Percentiles rank a stretch among this genome's conserved stretches.
These are phyloP conservation scores for Arctocebus calabarensis DNA, from an alignment of 2,797 vertebrate species.

Conservation along the genomic window DNA sequence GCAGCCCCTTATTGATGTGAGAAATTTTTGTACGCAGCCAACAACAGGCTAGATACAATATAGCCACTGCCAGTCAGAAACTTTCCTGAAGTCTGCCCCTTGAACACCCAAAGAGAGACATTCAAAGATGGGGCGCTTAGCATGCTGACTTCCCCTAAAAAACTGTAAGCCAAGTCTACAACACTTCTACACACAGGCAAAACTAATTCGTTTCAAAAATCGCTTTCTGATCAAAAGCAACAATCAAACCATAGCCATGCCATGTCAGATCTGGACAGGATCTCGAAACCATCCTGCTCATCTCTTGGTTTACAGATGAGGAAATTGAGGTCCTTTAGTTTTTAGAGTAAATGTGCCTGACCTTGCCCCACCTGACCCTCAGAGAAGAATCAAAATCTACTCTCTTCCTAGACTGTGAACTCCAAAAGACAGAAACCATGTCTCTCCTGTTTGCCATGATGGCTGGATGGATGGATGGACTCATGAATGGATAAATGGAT, in stretches of 20 bases:
- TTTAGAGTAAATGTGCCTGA: neutral
- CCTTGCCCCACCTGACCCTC: neutral
- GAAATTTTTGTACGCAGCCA: neutral
- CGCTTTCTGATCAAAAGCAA: slow-evolving; percentile 2
- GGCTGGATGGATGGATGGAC: neutral
- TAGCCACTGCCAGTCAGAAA: neutral
- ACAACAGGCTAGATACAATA: neutral
- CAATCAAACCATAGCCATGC: neutral
- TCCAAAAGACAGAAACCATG: neutral
- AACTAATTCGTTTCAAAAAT: neutral
- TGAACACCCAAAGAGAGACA: neutral
- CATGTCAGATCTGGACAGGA: neutral
- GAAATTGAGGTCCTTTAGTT: neutral
- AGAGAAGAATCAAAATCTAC: neutral
- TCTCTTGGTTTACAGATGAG: neutral
- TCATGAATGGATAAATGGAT: neutral
- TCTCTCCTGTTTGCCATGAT: neutral
- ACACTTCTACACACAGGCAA: neutral
- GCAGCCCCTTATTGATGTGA: neutral
- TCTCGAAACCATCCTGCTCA: neutral
- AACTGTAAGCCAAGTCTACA: neutral
- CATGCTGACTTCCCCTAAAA: neutral
- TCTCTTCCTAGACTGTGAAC: neutral
- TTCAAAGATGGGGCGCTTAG: neutral
- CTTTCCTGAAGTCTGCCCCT: neutral